These are phyloP conservation scores for Mantis religiosa DNA, from an alignment of 2,888 invertebrate species.

Conservation along the genomic window DNA sequence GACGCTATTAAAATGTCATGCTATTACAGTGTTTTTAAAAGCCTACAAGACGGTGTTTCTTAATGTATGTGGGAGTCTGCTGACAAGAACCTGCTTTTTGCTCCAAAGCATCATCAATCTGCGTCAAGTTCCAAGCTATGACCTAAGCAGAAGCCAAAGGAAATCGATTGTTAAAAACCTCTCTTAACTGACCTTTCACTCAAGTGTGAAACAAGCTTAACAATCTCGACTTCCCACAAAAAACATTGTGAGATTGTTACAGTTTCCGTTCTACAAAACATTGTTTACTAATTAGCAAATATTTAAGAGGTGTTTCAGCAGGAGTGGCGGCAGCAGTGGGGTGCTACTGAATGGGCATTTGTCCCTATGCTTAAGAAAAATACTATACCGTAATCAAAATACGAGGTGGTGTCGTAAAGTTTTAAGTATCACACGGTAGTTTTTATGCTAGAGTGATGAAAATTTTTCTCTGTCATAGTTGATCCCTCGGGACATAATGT, in stretches of 20 bases:
- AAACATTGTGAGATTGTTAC: not conserved
- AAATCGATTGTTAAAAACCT: not conserved
- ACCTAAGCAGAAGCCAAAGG: not conserved
- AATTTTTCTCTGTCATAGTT: too few species aligned
- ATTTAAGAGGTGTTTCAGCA: not conserved
- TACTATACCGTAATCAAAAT: too few species aligned
- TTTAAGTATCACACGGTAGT: too few species aligned
- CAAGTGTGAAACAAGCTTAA: not conserved
- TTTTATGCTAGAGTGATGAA: too few species aligned
- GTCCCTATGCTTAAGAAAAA: too few species aligned
- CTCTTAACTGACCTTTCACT: not conserved
- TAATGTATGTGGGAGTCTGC: not conserved
- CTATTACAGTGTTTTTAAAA: not conserved
- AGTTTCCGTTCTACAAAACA: not conserved
- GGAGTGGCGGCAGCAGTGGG: too few species aligned
- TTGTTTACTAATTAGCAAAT: not conserved
- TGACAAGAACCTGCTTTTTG: not conserved
- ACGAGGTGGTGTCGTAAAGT: too few species aligned
- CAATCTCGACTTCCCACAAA: not conserved
- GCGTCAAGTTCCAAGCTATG: not conserved
- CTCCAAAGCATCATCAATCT: not conserved
- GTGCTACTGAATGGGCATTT: too few species aligned
- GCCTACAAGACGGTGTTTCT: not conserved
- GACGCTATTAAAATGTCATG: not conserved
- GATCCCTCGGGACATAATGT: too few species aligned